These are phyloP conservation scores for Nymphalis c-album DNA, from an alignment of 2,888 invertebrate species.

Conservation along the genomic window DNA sequence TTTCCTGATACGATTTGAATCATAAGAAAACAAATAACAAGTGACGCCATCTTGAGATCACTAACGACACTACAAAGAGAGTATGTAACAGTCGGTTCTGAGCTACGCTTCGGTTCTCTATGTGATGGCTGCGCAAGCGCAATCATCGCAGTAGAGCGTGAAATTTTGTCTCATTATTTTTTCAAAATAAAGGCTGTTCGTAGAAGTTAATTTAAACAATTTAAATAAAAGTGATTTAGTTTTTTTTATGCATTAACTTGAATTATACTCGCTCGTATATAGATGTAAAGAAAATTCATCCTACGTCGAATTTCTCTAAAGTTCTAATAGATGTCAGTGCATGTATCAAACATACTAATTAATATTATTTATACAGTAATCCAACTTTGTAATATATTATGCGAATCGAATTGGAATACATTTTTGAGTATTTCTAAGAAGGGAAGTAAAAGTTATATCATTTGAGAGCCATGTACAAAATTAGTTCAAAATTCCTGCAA, in stretches of 20 bases:
- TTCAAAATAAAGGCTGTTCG: constrained; percentile 53
- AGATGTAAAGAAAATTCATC: neutral
- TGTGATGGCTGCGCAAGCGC: constrained; percentile 62
- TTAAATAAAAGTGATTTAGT: too few relatives aligned
- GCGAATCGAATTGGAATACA: neutral
- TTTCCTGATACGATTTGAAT: constrained; percentile 47
- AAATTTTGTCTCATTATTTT: constrained; percentile 53
- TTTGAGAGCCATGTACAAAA: too few relatives aligned
- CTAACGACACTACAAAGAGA: constrained; percentile 53
- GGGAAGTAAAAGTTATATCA: too few relatives aligned
- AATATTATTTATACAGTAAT: neutral
- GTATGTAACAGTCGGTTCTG: constrained; percentile 22
- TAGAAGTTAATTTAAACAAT: neutral
- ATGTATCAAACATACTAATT: neutral
- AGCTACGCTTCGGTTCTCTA: constrained; percentile 60
- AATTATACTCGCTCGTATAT: neutral
- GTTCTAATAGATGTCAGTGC: constrained; percentile 22
- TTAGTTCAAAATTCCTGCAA: too few relatives aligned
- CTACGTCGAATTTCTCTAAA: neutral
- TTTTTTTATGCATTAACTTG: too few relatives aligned
- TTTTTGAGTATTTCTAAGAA: too few relatives aligned
- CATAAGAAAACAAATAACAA: constrained; percentile 49
- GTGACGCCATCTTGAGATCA: constrained; percentile 68
- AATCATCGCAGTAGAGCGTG: constrained; percentile 63
- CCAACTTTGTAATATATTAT: neutral